phyloP scores from a whole-genome alignment of 1,140 invertebrate species.

The Portunus trituberculatus region DNA sequence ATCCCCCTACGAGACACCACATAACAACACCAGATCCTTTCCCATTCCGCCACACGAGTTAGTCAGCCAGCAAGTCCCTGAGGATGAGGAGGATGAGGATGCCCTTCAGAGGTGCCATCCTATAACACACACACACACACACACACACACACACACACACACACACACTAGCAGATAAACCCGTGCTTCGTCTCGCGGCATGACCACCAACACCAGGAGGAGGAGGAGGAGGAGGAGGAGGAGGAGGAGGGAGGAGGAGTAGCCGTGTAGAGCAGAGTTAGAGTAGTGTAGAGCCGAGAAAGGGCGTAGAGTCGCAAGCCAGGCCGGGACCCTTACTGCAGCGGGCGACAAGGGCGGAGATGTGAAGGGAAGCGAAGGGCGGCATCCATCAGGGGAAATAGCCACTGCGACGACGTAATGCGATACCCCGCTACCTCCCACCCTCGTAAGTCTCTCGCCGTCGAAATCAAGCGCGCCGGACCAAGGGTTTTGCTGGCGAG shows the following conservation, averaged over 20 bases:
- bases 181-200: no score
- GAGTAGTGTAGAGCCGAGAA: no score
- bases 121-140: no score
- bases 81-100: no score
- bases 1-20: no score
- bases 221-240: not conserved
- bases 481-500: constrained; percentile 43
- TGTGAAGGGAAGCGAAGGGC: not conserved
- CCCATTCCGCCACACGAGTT: no score
- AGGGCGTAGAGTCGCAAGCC: not conserved
- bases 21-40: no score
- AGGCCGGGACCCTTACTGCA: not conserved
- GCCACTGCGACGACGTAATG: constrained; percentile 57
- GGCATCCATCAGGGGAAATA: constrained; percentile 62
- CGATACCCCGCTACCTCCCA: constrained; percentile 14
- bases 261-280: not conserved
- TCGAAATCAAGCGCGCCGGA: constrained; percentile 42
- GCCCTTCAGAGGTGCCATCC: no score
- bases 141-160: no score
- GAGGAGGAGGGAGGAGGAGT: not conserved
- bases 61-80: no score
- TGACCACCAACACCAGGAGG: not conserved
- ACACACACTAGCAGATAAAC: no score
- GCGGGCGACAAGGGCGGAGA: not conserved
- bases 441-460: constrained; percentile 11